Base-by-base conservation (phyloP, 2,797 vertebrate genomes). In the Pangasius macronema region DNA sequence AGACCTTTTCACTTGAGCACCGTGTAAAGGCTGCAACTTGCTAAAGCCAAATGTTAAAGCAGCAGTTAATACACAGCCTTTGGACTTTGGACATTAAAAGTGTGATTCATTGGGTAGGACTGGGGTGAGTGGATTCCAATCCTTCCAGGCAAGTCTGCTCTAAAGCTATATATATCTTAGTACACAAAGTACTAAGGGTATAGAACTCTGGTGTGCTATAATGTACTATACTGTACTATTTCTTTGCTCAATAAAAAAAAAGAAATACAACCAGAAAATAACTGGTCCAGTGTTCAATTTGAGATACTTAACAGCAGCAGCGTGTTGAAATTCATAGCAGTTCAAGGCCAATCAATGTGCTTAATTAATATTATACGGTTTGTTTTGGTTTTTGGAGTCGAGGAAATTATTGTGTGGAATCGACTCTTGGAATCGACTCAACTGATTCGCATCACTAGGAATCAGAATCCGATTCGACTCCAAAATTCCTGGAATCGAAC, bases 381-480 rank as follows among this genome's bases (percentile, higher is more conserved):
- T 76, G 42, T 76, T n/a, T 51, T 11, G 24, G 10, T 49, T 46
- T 75, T 27, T 75, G 22, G 75, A 33, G 11, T 79, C 51, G n/a
- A 33, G 42, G 0, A 2, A 73, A 46, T 4, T 51, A 20, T 33
- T 53, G 4, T 77, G 46, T 77, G 6, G 46, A 30, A 20, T 36
- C 7, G 42, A 76, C 4, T 79, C 6, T 33, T 33, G 18, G 30
- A 79, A 33, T 57, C 51, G 33, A 81, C 22, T 39, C 77, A 5
- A 3, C 53, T 6, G 77, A 24, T 39, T 36, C 20, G 4, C 2
- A 2, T 36, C 5, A 39, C 4, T 59, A 36, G 53, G 76, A 80
- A 79, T 79, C 51, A 79, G 76, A 36, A 57, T 80, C 53, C 22
- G 55, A 81, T 11, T 42, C 14, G 55, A 81, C 55, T 81, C 33